These are phyloP conservation scores for Drosophila limbata DNA, from an alignment of 2,888 invertebrate genomes.

Conservation along the genomic window DNA sequence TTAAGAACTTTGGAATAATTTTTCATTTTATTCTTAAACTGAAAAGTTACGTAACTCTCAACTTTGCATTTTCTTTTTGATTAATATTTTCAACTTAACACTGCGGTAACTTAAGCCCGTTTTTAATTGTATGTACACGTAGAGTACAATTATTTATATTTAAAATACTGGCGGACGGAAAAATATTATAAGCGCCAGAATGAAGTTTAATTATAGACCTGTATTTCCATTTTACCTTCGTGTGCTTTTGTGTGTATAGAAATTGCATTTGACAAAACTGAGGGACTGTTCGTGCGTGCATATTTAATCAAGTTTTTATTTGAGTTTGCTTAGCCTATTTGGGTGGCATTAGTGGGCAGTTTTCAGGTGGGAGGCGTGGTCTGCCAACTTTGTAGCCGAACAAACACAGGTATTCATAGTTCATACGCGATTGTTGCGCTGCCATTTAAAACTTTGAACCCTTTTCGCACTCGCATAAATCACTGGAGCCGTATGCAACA, in stretches of 20 bases:
- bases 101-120: background rate
- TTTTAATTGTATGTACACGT: conserved; percentile 19
- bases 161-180: conserved; percentile 10
- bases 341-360: conserved; percentile 25
- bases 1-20: no score
- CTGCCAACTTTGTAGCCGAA: conserved; percentile 38
- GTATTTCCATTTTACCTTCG: conserved; percentile 5
- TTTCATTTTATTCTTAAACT: no score
- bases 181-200: conserved; percentile 23
- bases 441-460: conserved; percentile 63
- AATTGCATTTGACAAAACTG: conserved; percentile 62
- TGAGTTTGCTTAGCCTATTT: conserved; percentile 41
- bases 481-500: conserved; percentile 58
- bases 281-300: conserved; percentile 55
- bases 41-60: no score
- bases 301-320: conserved; percentile 60
- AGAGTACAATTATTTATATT: conserved; percentile 19
- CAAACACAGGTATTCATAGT: conserved; percentile 16
- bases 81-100: background rate
- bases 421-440: conserved; percentile 49
- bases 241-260: conserved; percentile 15
- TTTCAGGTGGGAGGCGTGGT: conserved; percentile 22
- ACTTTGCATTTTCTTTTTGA: background rate
- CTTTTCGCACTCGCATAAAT: conserved; percentile 66
- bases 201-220: conserved; percentile 49